These are phyloP conservation scores for Axinella damicornis DNA, from an alignment of 37 sponge, comb jelly and placozoan genomes.

Conservation along the genomic window DNA sequence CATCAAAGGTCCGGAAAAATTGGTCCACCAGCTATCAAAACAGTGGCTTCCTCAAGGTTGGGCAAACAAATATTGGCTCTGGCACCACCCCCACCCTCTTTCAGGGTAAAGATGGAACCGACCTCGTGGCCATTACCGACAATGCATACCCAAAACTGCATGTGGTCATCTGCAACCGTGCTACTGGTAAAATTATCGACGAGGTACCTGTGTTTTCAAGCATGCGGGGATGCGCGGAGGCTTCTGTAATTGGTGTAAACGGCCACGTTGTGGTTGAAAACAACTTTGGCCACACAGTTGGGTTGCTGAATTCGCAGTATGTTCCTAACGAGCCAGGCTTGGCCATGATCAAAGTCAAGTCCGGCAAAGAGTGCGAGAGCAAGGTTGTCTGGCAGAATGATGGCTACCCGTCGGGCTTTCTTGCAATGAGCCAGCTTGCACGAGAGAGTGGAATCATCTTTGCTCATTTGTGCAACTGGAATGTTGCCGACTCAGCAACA, in stretches of 20 bases:
- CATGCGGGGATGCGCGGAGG: neutral
- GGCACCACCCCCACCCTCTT: neutral
- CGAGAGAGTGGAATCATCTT: constrained; percentile 16
- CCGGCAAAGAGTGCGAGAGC: neutral
- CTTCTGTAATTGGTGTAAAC: constrained; percentile 1
- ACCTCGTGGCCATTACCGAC: neutral
- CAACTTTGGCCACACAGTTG: neutral
- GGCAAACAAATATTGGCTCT: constrained; percentile 3
- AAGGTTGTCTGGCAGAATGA: neutral
- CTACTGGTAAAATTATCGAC: neutral
- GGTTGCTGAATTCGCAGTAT: neutral
- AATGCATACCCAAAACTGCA: neutral
- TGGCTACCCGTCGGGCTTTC: neutral
- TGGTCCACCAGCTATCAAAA: neutral
- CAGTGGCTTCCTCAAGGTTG: constrained; percentile 1
- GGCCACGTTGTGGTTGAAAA: neutral
- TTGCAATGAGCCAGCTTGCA: neutral
- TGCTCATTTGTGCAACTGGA: neutral
- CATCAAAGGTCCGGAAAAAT: neutral
- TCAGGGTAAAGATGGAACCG: neutral
- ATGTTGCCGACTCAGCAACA: neutral
- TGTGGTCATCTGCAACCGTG: neutral
- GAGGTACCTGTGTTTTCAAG: neutral
- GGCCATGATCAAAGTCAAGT: neutral
- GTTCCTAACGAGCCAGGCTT: neutral